Percentiles rank a stretch among this genome's conserved stretches.
Evolutionary conservation across 2,113 vertebrate genomes (phyloP).

Genomic region (Atlantisia rogersi): DNA sequence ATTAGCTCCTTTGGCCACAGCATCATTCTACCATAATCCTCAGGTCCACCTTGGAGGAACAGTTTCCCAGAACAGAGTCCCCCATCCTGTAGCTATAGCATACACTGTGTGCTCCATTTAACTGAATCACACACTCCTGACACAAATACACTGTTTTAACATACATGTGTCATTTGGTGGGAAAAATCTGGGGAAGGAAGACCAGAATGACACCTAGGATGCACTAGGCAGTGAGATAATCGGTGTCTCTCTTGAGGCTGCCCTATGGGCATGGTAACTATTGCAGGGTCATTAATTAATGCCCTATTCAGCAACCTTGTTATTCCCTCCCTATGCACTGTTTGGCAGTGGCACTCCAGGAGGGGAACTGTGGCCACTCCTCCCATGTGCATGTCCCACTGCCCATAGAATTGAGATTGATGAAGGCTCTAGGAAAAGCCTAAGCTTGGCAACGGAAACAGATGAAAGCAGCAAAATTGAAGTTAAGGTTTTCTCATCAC

Average conservation of each 20-base stretch:
- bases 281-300: neutral
- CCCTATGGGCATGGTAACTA: neutral
- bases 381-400: neutral
- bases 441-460: neutral
- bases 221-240: neutral
- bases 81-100: neutral
- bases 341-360: neutral
- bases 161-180: neutral
- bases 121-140: neutral
- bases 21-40: neutral
- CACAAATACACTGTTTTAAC: neutral
- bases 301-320: neutral
- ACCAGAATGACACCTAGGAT: neutral
- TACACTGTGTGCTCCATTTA: neutral
- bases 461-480: neutral
- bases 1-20: neutral
- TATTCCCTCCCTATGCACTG: neutral
- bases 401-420: neutral
- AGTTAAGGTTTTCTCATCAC: neutral
- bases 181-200: neutral
- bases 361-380: neutral
- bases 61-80: neutral
- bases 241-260: neutral
- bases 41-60: neutral
- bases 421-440: neutral